Evolutionary conservation across 2,113 vertebrate species (phyloP), one percentile per base, ranked within the genome.

Genomic region (Prolemur simus): DNA sequence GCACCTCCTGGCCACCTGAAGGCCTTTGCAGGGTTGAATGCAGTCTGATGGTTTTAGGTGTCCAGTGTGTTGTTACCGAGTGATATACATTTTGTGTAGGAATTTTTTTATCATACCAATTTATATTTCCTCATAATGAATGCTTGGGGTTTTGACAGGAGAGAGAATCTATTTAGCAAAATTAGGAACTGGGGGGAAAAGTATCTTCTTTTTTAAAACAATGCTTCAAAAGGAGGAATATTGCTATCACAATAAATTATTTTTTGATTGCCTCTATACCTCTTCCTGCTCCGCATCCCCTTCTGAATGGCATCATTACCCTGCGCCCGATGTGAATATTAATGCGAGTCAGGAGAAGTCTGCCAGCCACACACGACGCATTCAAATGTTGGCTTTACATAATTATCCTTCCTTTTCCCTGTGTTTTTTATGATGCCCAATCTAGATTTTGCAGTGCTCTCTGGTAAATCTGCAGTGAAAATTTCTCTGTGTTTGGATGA

Each of bases 311-410:
- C 95, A 95, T 96, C 97, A 96, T 98, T 98, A 98, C 96, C 96
- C 96, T 96, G 93, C 92, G 93, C 97, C 96, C 96, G 74, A 91
- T 96, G 97, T 97, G 98, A 98, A 98, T 98, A 97, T 98, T 98
- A 98, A 98, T 98, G 97, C 0, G 52, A 95, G 58, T 80, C 91
- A 64, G 96, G 93, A 94, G 91, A 98, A 97, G 89, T 69, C 97
- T 96, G 96, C 95, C 95, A 96, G 97, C 95, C 97, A 91, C 95
- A 96, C 91, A 95, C 96, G 89, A 95, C 92, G 96, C 94, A 96
- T 98, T 96, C 97, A 95, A 21, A 96, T 97, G 97, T 95, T 97
- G 97, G 89, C 97, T 98, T 97, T 96, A 94, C 83, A 93, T 96
- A 97, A 98, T 96, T 97, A 98, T 81, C 69, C 76, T 73, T 85